Base-by-base conservation (phyloP, 2,888 invertebrate genomes). In the Boloria euphrosyne region DNA sequence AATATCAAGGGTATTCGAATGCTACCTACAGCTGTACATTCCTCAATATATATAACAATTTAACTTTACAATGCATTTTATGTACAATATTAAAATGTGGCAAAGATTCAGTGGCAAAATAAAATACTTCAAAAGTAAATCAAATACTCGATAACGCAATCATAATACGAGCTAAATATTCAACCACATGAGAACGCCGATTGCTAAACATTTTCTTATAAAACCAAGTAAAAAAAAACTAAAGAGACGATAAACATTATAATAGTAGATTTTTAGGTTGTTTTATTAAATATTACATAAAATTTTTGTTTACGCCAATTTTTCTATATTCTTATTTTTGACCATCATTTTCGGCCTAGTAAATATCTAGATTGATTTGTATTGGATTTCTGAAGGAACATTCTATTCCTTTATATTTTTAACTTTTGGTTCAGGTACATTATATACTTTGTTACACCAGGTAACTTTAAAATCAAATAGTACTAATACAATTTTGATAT, bases 121-220 rank as follows among this genome's bases (percentile, higher is more conserved):
- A 59, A 74, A 75, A 75, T 73, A 59, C 38, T 44, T 31, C n/a
- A 46, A 17, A 49, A 57, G 47, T 52, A 52, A 69, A 50, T 62
- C 75, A 76, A 79, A 72, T 74, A 70, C 74, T 74, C 74, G 74
- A 78, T 75, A 76, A 73, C 73, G 10, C 6, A 46, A 43, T 43
- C 14, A 43, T 14, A 55, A 46, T 38, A 46, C 44, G 55, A 57
- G 55, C 44, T 44, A 57, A 57, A 57, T 22, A 22, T 18, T n/a
- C 2, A 22, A 46, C 44, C 44, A 22, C 43, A 46, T 22, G 44
- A 46, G 55, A 46, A 57, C 55, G 55, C 22, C 22, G 55, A 57
- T 57, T 57, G 44, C 22, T 57, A 7, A 38, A 22, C 22, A 22
- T 22, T 22, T 22, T 22, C 22, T 22, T 22, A 22, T 22, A 2